These are phyloP conservation scores for Erynnis tages DNA, from an alignment of 2,888 invertebrate species.

Conservation along the genomic window DNA sequence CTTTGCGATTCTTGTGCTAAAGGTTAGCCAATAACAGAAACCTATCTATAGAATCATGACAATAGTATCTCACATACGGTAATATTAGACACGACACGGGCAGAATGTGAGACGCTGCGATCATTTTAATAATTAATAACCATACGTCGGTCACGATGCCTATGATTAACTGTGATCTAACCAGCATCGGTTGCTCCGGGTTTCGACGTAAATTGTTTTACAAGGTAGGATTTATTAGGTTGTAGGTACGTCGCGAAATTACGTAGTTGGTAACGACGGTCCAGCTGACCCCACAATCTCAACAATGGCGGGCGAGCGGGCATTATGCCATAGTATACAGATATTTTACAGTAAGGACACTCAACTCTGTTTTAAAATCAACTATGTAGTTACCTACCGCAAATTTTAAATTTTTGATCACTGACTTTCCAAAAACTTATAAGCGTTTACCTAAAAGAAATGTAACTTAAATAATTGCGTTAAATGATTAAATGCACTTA, in stretches of 20 bases:
- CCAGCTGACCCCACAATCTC: conserved; percentile 79
- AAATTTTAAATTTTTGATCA: too few relatives aligned
- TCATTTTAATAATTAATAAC: conserved; percentile 74
- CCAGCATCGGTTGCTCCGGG: conserved; percentile 44
- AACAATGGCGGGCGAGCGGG: conserved; percentile 71
- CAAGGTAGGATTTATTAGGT: conserved; percentile 72
- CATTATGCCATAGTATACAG: conserved; percentile 59
- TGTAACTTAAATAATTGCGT: too few relatives aligned
- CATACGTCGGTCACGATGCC: conserved; percentile 62
- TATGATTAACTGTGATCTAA: conserved; percentile 63
- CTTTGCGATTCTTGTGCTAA: conserved; percentile 19
- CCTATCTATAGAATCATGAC: conserved; percentile 32
- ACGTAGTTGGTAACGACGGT: conserved; percentile 61
- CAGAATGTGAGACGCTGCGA: conserved; percentile 53
- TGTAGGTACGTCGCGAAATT: conserved; percentile 72
- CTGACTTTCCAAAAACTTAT: too few relatives aligned
- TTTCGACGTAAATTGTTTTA: conserved; percentile 68
- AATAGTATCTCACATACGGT: conserved; percentile 37
- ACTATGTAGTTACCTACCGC: too few relatives aligned
- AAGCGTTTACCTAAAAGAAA: too few relatives aligned
- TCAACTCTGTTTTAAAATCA: background rate
- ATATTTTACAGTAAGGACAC: background rate
- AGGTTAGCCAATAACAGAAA: conserved; percentile 23
- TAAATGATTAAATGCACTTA: too few relatives aligned
- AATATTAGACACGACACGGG: conserved; percentile 45